Base-by-base conservation (phyloP, 2,888 invertebrate species). In the Eupithecia subfuscata region DNA sequence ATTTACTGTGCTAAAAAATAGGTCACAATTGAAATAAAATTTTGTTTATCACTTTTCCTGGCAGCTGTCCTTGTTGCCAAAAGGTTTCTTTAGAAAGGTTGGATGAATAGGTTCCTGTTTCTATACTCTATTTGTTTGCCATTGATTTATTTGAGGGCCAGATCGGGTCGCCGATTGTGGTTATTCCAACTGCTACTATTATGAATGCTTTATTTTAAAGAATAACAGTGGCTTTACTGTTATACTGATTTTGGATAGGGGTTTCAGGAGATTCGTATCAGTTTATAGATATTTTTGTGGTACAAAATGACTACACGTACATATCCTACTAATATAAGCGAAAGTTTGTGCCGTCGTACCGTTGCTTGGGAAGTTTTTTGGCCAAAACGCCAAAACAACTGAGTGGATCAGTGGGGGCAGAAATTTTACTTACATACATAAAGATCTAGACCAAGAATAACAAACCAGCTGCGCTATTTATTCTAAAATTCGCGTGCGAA, bases 81-180 rank as follows among this genome's bases (percentile, higher is more conserved):
- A 71, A 73, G 75, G 72, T 65, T 65, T 43, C 69, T 60, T 65
- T 52, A 75, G 48, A 77, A 75, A 78, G 70, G 75, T 63, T 73
- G 63, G 45, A 77, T 74, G 77, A 73, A 77, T 72, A 70, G 72
- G 75, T 70, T 77, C 74, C 74, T 78, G 78, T 80, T 80, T 79
- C 74, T 70, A 60, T 60, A 76, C 74, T 78, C 71, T 79, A 74
- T 81, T 80, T 79, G 77, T 81, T 79, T 78, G 69, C 72, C 71
- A 70, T 77, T 79, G 78, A 81, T 81, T 80, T 81, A 80, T 81
- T 75, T 65, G 75, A 48, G 70, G 78, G 72, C 71, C 64, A 73
- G 72, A 74, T 71, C 73, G 70, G 65, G 30, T 71, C 48, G 70
- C 73, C 43, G 74, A 71, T 67, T 52, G 56, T 72, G 60, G 60